Conservation (phyloP, 1,140 invertebrate species). For the Cyclargus thomasi region DNA sequence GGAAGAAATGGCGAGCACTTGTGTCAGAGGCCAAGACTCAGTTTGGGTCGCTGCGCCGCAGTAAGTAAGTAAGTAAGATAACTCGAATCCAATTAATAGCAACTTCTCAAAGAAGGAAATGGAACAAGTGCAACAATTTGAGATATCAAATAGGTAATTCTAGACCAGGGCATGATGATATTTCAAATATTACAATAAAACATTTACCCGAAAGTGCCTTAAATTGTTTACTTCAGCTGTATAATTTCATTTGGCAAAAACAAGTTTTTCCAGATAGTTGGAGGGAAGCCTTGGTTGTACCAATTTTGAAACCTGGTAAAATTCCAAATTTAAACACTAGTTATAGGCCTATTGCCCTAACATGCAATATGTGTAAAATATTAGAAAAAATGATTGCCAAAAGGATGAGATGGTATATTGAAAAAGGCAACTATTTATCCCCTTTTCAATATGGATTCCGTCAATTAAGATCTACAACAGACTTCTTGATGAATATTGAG, state of each 20-base stretch:
- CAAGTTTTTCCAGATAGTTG: slow-evolving; percentile 28
- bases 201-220: slow-evolving; percentile 23
- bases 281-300: slow-evolving; percentile 29
- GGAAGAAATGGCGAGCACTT: too few species aligned
- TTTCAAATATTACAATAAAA: slow-evolving; percentile 28
- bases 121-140: slow-evolving; percentile 6
- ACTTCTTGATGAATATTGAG: slow-evolving; percentile 29
- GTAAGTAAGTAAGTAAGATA: too few species aligned
- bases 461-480: slow-evolving; percentile 24
- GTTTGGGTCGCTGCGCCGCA: too few species aligned
- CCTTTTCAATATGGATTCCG: slow-evolving; percentile 20
- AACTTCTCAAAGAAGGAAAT: slow-evolving; percentile 26
- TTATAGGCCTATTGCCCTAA: slow-evolving; percentile 32
- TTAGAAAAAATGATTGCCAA: slow-evolving; percentile 33
- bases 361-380: slow-evolving; percentile 33
- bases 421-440: slow-evolving; percentile 23
- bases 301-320: slow-evolving; percentile 32
- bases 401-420: slow-evolving; percentile 32
- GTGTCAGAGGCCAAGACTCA: too few species aligned
- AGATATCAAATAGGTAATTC: slow-evolving; percentile 24
- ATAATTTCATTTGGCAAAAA: slow-evolving; percentile 27
- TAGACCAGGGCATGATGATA: slow-evolving; percentile 29
- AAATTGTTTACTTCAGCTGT: slow-evolving; percentile 25
- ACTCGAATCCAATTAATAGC: slow-evolving; percentile 29
- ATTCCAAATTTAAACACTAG: slow-evolving; percentile 21